These are phyloP conservation scores for Trilocha varians DNA, from an alignment of 2,888 invertebrate genomes.

Conservation along the genomic window DNA sequence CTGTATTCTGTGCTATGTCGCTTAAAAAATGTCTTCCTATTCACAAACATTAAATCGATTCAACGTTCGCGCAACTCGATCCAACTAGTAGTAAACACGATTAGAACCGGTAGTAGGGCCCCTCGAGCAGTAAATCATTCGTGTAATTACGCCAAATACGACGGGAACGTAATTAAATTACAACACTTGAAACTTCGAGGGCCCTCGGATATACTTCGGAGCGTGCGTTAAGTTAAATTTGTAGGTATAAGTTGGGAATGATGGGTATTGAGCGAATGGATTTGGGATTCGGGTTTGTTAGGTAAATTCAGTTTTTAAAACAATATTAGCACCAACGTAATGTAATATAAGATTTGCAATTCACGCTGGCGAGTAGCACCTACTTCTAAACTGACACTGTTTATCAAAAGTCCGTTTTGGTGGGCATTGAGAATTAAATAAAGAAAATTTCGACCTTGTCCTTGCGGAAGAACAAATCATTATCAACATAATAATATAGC, in stretches of 20 bases:
- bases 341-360: too few species aligned
- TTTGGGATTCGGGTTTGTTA: not conserved
- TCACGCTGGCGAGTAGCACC: too few species aligned
- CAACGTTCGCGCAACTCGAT: not conserved
- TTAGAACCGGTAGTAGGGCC: constrained; percentile 6
- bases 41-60: not conserved
- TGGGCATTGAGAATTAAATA: too few species aligned
- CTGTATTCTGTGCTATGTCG: too few species aligned
- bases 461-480: too few species aligned
- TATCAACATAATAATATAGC: too few species aligned
- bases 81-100: not conserved
- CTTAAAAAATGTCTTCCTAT: not conserved
- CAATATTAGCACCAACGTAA: too few species aligned
- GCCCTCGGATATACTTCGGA: constrained; percentile 21
- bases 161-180: constrained; percentile 45
- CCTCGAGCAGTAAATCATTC: constrained; percentile 33
- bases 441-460: too few species aligned
- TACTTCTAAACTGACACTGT: too few species aligned
- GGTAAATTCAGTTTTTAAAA: too few species aligned
- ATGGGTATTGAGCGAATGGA: not conserved
- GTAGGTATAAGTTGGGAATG: not conserved
- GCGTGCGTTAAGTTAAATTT: constrained; percentile 21
- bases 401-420: too few species aligned
- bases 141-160: constrained; percentile 40
- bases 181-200: constrained; percentile 37